These are phyloP conservation scores for Hirtodrosophila trivittata DNA, from an alignment of 2,888 invertebrate genomes.

Conservation along the genomic window DNA sequence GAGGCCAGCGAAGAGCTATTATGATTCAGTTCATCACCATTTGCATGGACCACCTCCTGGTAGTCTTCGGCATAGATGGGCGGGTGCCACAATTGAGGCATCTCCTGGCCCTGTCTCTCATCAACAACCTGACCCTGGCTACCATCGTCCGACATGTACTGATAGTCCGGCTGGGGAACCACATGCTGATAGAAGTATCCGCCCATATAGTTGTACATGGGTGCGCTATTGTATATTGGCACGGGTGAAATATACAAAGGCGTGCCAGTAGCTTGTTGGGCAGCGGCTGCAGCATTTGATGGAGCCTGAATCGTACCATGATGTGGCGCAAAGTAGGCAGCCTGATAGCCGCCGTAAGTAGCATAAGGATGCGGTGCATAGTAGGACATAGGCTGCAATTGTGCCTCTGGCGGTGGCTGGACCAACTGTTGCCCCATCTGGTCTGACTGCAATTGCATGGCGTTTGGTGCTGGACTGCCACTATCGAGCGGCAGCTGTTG, in stretches of 20 bases:
- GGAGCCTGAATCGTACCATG: slow-evolving; percentile 74
- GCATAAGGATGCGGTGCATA: slow-evolving; percentile 72
- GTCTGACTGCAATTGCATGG: slow-evolving; percentile 62
- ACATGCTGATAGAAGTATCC: slow-evolving; percentile 75
- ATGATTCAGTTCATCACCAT: slow-evolving; percentile 81
- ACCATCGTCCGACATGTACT: slow-evolving; percentile 75
- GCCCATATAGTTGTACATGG: slow-evolving; percentile 77
- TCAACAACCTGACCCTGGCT: slow-evolving; percentile 70
- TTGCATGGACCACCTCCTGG: slow-evolving; percentile 54
- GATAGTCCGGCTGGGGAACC: slow-evolving; percentile 80
- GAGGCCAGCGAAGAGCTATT: slow-evolving; percentile 80
- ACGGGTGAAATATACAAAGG: slow-evolving; percentile 79
- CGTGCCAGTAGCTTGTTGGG: slow-evolving; percentile 82
- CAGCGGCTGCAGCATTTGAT: slow-evolving; percentile 63
- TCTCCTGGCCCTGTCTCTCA: slow-evolving; percentile 64
- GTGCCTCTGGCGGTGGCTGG: slow-evolving; percentile 54
- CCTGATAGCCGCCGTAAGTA: slow-evolving; percentile 72
- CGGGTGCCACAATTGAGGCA: slow-evolving; percentile 80
- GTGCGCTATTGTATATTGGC: slow-evolving; percentile 75
- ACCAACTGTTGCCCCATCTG: slow-evolving; percentile 56
- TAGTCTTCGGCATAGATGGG: slow-evolving; percentile 82
- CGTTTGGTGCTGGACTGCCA: slow-evolving; percentile 46
- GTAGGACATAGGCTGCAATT: slow-evolving; percentile 59
- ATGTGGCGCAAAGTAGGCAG: slow-evolving; percentile 78
- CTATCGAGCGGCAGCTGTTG: slow-evolving; percentile 55